Base-by-base conservation (phyloP, 2,113 vertebrate genomes). In the Peucedramus taeniatus region DNA sequence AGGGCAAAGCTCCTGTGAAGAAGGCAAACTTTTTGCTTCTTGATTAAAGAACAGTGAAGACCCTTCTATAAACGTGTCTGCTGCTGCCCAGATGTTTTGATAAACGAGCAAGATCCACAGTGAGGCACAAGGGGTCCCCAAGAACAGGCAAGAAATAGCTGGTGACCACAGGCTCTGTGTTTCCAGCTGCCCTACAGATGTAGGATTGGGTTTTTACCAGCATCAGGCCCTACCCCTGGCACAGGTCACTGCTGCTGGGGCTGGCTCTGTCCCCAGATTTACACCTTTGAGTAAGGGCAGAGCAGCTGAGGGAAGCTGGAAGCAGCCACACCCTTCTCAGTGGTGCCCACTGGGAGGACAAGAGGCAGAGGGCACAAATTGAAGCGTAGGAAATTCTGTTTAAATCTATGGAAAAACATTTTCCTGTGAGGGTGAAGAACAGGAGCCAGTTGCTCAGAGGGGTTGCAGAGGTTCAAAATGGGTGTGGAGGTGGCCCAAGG, bases 1-100 rank as follows among this genome's bases (percentile, higher is more conserved):
- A 97, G 94, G 96, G 74, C 94, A 97, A 94, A 92, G 49, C 95
- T 83, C 63, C 66, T 1, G 8, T 26, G 70, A 82, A 75, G 86
- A 49, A 82, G 71, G 70, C 24, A 85, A 94, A 94, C 57, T 85
- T 91, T 83, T 81, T n/a, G 9, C 39, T 83, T 90, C 63, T 89
- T 61, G 31, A 11, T 53, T 85, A 69, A 87, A 83, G 35, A 86
- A 42, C 10, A 51, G 44, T 3, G 15, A 51, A 75, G 72, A 66
- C 11, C 69, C 28, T 72, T 64, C 83, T 44, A 28, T 4, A 56
- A 68, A 42, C 0, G 1, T 3, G 1, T 9, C 66, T 71, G 39
- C 60, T 63, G 79, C 22, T 44, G 47, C 33, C 70, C 64, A 75
- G 79, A 26, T 44, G 39, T 45, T 79, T 71, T 20, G 23, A 30